Conservation (phyloP, 1,140 invertebrate genomes). For the Battus philenor region DNA sequence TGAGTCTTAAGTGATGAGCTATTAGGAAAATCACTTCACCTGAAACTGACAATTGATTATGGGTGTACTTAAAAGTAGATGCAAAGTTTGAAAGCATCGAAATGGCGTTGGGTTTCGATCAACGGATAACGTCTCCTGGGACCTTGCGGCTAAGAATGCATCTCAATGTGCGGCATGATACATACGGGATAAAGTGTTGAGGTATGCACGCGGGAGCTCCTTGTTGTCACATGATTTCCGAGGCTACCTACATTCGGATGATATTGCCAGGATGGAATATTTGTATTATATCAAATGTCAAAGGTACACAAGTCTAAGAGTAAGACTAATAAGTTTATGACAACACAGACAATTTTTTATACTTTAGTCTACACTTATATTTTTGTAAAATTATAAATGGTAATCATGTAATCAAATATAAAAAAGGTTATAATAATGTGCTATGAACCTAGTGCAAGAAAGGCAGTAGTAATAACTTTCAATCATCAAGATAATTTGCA, state of each 20-base stretch:
- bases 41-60: conserved; percentile 3
- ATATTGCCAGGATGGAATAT: too few relatives aligned
- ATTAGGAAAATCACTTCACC: background rate
- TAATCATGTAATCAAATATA: too few relatives aligned
- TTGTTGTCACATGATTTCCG: conserved; percentile 42
- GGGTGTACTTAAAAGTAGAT: conserved; percentile 7
- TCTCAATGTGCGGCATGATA: conserved; percentile 36
- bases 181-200: conserved; percentile 56
- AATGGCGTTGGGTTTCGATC: conserved; percentile 36
- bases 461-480: too few relatives aligned
- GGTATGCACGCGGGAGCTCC: conserved; percentile 34
- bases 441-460: too few relatives aligned
- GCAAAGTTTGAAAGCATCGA: conserved; percentile 29
- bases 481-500: too few relatives aligned
- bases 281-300: too few relatives aligned
- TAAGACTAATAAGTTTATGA: too few relatives aligned
- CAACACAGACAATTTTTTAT: too few relatives aligned
- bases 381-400: too few relatives aligned
- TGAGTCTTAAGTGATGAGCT: conserved; percentile 9
- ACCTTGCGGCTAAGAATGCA: conserved; percentile 42
- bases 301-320: too few relatives aligned
- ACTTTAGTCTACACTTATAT: too few relatives aligned
- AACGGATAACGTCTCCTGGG: conserved; percentile 30
- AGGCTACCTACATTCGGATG: conserved; percentile 18
- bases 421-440: too few relatives aligned